These are phyloP conservation scores for Grantiella picta DNA, from an alignment of 2,113 vertebrate species.

Conservation along the genomic window DNA sequence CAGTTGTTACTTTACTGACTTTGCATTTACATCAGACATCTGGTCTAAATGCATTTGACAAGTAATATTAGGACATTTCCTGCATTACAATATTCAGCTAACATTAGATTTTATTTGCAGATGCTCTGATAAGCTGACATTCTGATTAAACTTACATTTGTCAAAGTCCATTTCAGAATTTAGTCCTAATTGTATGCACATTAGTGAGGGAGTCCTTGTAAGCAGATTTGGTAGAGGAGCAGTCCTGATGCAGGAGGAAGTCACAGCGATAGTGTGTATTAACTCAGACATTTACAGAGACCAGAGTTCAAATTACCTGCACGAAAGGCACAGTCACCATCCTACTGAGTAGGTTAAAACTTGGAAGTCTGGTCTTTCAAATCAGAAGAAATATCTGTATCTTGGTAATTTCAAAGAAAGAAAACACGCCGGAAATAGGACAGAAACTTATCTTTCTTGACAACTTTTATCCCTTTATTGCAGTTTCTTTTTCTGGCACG, in stretches of 20 bases:
- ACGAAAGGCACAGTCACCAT: neutral
- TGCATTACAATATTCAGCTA: conserved; percentile 39
- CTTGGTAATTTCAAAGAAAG: neutral
- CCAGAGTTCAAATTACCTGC: conserved; percentile 16
- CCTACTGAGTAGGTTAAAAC: neutral
- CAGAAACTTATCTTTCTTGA: neutral
- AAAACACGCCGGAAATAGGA: neutral
- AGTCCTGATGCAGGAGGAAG: neutral
- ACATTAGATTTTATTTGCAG: conserved; percentile 25
- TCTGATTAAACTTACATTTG: conserved; percentile 35
- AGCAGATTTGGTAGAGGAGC: neutral
- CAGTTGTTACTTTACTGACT: neutral
- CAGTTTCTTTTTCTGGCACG: neutral
- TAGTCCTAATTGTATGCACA: neutral
- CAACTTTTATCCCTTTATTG: neutral
- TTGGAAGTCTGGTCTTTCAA: neutral
- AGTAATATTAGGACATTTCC: conserved; percentile 30
- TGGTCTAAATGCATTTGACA: conserved; percentile 20
- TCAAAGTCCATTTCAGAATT: conserved; percentile 19
- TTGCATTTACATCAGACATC: conserved; percentile 24
- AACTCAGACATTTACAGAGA: conserved; percentile 26
- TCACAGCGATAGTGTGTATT: neutral
- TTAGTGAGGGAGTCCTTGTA: neutral
- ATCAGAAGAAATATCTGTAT: neutral
- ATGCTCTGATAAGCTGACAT: conserved; percentile 34